phyloP scores from a whole-genome alignment of 2,888 invertebrate genomes.

The Cephus rjabovi region DNA sequence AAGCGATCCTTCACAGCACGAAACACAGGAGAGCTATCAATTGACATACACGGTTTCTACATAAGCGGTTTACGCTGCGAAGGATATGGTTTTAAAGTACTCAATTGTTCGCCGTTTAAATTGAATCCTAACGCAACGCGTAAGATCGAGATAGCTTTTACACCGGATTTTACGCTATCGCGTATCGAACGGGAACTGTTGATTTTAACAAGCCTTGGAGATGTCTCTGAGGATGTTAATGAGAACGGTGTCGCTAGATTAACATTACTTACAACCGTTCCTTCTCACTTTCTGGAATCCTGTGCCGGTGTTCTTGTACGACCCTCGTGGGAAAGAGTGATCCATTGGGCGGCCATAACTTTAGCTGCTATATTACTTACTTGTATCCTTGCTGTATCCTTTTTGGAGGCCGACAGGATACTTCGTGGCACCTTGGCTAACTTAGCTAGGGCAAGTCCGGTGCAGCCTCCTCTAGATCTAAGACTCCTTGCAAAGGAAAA shows the following conservation, averaged over 20 bases:
- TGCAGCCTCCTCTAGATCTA: slow-evolving; percentile 74
- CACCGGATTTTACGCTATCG: slow-evolving; percentile 87
- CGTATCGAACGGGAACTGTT: slow-evolving; percentile 76
- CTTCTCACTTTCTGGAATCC: slow-evolving; percentile 73
- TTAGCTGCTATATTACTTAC: slow-evolving; percentile 74
- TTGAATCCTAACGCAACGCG: slow-evolving; percentile 79
- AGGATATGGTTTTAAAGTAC: slow-evolving; percentile 83
- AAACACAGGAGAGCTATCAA: slow-evolving; percentile 92
- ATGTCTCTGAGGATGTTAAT: slow-evolving; percentile 21
- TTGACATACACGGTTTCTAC: slow-evolving; percentile 76
- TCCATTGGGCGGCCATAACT: slow-evolving; percentile 75
- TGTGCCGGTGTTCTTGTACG: slow-evolving; percentile 79
- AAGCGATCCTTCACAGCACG: slow-evolving; percentile 85
- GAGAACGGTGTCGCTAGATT: slow-evolving; percentile 50
- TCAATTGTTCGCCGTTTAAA: slow-evolving; percentile 80
- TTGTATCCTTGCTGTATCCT: slow-evolving; percentile 75
- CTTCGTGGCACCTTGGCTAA: slow-evolving; percentile 69
- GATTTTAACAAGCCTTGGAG: slow-evolving; percentile 72
- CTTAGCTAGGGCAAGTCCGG: slow-evolving; percentile 69
- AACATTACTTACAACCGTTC: slow-evolving; percentile 68
- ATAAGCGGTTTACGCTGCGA: slow-evolving; percentile 79
- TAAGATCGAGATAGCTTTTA: slow-evolving; percentile 87
- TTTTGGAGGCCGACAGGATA: slow-evolving; percentile 80
- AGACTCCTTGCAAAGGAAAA: slow-evolving; percentile 64
- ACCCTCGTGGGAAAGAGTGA: slow-evolving; percentile 80